phyloP scores from a whole-genome alignment of 2,888 invertebrate species.

The Drosophila maculinotata region DNA sequence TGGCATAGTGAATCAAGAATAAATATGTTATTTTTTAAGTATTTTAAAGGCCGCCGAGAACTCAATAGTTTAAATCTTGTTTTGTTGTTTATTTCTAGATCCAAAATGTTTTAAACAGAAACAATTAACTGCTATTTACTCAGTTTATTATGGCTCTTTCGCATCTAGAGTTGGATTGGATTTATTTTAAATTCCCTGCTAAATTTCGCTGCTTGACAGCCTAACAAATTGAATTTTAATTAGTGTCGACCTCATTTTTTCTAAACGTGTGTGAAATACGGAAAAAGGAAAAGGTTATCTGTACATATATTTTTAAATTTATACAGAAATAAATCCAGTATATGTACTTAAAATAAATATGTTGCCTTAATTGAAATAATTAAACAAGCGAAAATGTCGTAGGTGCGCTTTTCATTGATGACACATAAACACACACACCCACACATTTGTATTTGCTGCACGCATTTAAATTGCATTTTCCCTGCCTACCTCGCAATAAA shows the following conservation, averaged over 20 bases:
- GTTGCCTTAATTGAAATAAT: constrained; percentile 70
- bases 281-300: too few species aligned
- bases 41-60: too few species aligned
- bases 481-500: constrained; percentile 57
- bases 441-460: constrained; percentile 29
- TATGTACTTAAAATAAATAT: constrained; percentile 29
- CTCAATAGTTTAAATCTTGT: too few species aligned
- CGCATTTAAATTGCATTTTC: constrained; percentile 60
- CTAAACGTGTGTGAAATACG: neutral
- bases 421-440: constrained; percentile 34
- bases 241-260: constrained; percentile 37
- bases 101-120: too few species aligned
- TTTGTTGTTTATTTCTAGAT: too few species aligned
- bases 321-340: neutral
- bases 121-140: too few species aligned
- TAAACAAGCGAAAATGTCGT: constrained; percentile 57
- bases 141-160: neutral
- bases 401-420: constrained; percentile 63
- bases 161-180: neutral
- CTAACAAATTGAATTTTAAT: constrained; percentile 37
- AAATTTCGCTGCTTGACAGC: neutral
- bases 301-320: neutral
- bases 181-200: neutral
- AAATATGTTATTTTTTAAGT: too few species aligned
- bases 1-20: too few species aligned